phyloP scores from a whole-genome alignment of 2,113 vertebrate genomes.

The Cichladusa arquata region DNA sequence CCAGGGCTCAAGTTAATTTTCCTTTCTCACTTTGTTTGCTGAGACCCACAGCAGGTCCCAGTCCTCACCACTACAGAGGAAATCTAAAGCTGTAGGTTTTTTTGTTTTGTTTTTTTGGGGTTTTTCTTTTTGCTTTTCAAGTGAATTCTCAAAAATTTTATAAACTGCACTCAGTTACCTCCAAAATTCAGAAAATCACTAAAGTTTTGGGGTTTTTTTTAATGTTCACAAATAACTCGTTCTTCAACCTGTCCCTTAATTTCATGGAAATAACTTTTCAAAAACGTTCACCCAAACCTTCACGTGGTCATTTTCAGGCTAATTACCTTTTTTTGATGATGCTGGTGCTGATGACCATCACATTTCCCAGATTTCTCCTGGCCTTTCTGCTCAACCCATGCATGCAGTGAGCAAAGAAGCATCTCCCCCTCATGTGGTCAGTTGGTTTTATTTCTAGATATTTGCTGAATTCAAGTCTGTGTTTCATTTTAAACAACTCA shows the following conservation, averaged over 20 bases:
- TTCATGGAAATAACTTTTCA: neutral
- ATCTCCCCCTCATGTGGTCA: neutral
- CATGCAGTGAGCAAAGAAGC: neutral
- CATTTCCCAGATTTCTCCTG: neutral
- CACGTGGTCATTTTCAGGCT: accelerated
- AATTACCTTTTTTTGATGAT: neutral
- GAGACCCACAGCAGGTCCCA: neutral
- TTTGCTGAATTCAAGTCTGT: neutral
- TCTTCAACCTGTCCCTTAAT: neutral
- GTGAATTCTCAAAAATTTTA: neutral
- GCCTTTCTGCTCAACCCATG: neutral
- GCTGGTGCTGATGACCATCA: neutral
- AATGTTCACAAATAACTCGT: neutral
- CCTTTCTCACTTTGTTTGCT: neutral
- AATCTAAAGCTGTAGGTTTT: neutral
- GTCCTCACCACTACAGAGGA: accelerated
- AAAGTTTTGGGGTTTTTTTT: neutral
- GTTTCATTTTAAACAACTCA: neutral
- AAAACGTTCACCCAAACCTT: neutral
- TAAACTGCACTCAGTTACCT: accelerated
- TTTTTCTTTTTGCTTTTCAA: neutral
- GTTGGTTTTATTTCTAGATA: neutral
- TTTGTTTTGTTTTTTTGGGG: no score
- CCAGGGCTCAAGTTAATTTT: neutral
- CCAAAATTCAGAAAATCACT: neutral